Evolutionary conservation across 2,888 invertebrate genomes (phyloP), one percentile per base, ranked within the genome.

Genomic region (Trichacis sp.): DNA sequence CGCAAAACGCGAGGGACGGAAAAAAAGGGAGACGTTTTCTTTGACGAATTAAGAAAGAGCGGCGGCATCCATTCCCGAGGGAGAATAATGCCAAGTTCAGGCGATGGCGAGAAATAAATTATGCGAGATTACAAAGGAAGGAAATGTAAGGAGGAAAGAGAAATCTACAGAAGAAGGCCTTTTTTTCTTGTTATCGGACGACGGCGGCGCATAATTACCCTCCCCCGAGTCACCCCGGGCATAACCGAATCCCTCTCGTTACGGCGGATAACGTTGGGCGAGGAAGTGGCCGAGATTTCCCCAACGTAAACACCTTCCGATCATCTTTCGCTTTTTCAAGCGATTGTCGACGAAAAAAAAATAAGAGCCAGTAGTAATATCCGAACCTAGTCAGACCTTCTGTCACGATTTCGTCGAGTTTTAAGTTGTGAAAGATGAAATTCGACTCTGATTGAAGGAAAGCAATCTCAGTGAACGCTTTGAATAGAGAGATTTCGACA

Each of bases 21-120:
- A 15, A 18, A 40, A 59, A 59, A 64, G 64, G 49, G 56, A 54
- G 52, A 70, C 75, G 73, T 76, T 75, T 75, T 73, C 76, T 76
- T 77, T 77, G 77, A 77, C 73, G 75, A 77, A 77, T 76, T 77
- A 77, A 73, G 71, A 72, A 67, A 68, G 40, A 40, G 69, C 64
- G 67, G 66, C 65, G 49, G 54, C 56, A 67, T 52, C 64, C 59
- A 62, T 70, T 69, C 66, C 33, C 61, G 69, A 72, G 53, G 65
- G 40, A 40, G 75, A 78, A 76, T 77, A 75, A 78, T 77, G 80
- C 78, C 81, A 77, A 81, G 81, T 82, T 80, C 79, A 66, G 70
- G 65, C 81, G 80, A 81, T 79, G 79, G 79, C 75, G 77, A 76
- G 78, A 83, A 81, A 84, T 84, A 84, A 83, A 83, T 84, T 84